Base-by-base conservation (phyloP, 2,113 vertebrate species). In the Menura novaehollandiae region DNA sequence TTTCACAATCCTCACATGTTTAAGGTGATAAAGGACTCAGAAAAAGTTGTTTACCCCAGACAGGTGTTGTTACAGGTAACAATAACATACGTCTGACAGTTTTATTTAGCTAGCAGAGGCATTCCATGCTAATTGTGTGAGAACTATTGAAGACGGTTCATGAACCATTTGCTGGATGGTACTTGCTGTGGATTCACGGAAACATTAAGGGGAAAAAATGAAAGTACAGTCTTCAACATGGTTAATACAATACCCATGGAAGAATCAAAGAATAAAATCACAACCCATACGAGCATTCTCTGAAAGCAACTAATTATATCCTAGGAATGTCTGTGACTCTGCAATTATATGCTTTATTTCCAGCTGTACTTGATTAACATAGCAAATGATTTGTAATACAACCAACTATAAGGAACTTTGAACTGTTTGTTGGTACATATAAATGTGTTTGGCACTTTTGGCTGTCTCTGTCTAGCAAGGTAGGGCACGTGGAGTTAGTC, bases 281-380 rank as follows among this genome's bases (percentile, higher is more conserved):
- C 39, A 71, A 28, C 62, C 30, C 10, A 4, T 53, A 22, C 6
- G 15, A 89, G 53, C 66, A 30, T 32, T 58, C 22, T 63, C 44
- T 95, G 76, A 78, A 94, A 88, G 76, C 43, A 63, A 41, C 72
- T 94, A 81, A 94, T 96, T 95, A 85, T 72, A 92, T 72, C 47
- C 73, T 58, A 41, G 64, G 47, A 77, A 55, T 78, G 66, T 68
- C 88, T 88, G 3, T 90, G 85, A 46, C 83, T 87, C 86, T 84
- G 73, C 93, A 95, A 93, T 96, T 93, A 93, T 20, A 72, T 84
- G 68, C 86, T 78, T 82, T 75, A 94, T 89, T 96, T 93, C 83
- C 92, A 95, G 91, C 83, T 95, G 85, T 89, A 86, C 35, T 91
- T 86, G 46, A 93, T 95, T 91, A 95, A 64, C 52, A 71, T 74